phyloP scores from a whole-genome alignment of 2,113 vertebrate genomes.

The Meleagris gallopavo region DNA sequence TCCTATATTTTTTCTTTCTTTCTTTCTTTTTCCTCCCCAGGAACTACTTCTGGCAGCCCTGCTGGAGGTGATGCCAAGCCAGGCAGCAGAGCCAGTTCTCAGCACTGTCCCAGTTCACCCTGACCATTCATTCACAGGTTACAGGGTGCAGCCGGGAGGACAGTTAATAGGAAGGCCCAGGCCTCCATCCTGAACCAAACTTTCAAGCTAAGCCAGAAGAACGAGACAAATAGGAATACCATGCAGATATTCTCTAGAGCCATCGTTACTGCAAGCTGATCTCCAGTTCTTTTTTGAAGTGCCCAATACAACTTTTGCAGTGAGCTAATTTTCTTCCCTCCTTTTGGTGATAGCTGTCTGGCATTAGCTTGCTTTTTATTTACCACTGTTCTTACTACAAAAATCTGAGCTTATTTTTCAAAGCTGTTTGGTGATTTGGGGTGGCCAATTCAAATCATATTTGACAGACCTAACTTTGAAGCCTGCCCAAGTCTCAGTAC shows the following conservation, averaged over 20 bases:
- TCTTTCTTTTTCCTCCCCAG: background rate
- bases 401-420: background rate
- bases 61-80: background rate
- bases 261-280: background rate
- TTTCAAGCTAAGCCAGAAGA: background rate
- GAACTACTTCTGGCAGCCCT: background rate
- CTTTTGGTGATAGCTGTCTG: slow-evolving; percentile 13
- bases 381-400: slow-evolving; percentile 15
- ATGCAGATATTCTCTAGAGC: background rate
- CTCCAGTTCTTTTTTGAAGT: background rate
- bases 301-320: background rate
- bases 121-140: background rate
- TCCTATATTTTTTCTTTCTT: no score
- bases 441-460: slow-evolving; percentile 14
- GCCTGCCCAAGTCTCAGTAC: background rate
- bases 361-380: slow-evolving; percentile 30
- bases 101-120: background rate
- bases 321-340: background rate
- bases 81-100: background rate
- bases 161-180: background rate
- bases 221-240: background rate
- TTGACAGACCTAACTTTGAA: slow-evolving; percentile 12
- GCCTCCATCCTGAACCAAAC: background rate
- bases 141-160: accelerated
- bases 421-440: slow-evolving; percentile 15